A percentile compares a stretch with the other conserved stretches of the same genome.
Evolutionary conservation across 1,140 invertebrate species (phyloP).

Genomic region (Archegozetes longisetosus): DNA sequence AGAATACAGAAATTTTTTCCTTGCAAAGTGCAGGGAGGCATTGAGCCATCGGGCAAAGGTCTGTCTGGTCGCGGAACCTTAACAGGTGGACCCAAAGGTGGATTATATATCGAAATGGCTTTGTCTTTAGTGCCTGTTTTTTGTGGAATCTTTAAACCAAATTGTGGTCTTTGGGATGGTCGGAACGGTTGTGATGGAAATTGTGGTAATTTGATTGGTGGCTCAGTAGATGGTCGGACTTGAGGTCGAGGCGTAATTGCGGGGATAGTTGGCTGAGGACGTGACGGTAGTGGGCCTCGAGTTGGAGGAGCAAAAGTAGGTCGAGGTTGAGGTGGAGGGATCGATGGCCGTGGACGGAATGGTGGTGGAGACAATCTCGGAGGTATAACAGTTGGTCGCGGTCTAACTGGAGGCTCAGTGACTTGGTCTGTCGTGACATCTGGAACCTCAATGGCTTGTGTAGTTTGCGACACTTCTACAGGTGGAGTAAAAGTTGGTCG

Average conservation of each 20-base stretch:
- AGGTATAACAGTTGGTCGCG: background rate
- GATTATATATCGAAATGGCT: slow-evolving; percentile 5
- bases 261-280: slow-evolving; percentile 6
- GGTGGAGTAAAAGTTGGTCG: background rate
- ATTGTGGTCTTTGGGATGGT: slow-evolving; percentile 4
- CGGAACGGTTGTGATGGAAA: slow-evolving; percentile 6
- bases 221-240: slow-evolving; percentile 4
- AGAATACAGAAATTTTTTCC: slow-evolving; percentile 23
- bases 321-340: background rate
- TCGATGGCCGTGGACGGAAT: slow-evolving; percentile 1
- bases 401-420: background rate
- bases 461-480: slow-evolving; percentile 1
- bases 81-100: slow-evolving; percentile 16
- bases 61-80: slow-evolving; percentile 19
- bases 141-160: slow-evolving; percentile 2
- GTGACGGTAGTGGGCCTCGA: background rate
- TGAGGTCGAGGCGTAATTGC: background rate
- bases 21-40: slow-evolving; percentile 21
- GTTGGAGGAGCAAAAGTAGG: background rate
- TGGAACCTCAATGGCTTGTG: too few relatives aligned
- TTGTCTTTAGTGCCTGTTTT: slow-evolving; percentile 10
- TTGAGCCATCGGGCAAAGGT: slow-evolving; percentile 20
- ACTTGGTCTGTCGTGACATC: too few relatives aligned
- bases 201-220: slow-evolving; percentile 9
- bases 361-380: background rate